Percentiles rank a stretch among this genome's conserved stretches.
Conservation (phyloP, 2,113 vertebrate species). For the Porphyrio hochstetteri region DNA sequence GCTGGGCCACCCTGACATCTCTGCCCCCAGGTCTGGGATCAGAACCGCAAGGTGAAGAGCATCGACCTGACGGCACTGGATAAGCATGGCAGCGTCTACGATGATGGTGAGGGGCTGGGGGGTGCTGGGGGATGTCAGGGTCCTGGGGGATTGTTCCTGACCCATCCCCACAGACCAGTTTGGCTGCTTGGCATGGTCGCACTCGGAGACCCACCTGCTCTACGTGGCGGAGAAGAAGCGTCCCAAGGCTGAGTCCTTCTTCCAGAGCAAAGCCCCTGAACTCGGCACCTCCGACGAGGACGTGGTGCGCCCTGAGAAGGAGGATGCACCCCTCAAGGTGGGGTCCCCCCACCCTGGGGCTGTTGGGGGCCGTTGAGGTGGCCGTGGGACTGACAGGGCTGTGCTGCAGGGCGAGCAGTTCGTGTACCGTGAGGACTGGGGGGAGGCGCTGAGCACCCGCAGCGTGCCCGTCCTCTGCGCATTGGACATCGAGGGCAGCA, state of each 20-base stretch:
- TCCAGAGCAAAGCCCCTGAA: slow-evolving; percentile 79
- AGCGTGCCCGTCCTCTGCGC: slow-evolving; percentile 87
- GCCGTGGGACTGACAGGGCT: not conserved
- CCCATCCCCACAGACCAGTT: slow-evolving; percentile 83
- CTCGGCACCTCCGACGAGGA: slow-evolving; percentile 55
- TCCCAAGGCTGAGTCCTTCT: slow-evolving; percentile 92
- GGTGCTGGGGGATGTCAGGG: not conserved
- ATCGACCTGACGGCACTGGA: slow-evolving; percentile 88
- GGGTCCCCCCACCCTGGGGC: fast-evolving
- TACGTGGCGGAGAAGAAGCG: slow-evolving; percentile 96
- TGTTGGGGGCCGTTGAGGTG: fast-evolving
- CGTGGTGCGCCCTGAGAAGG: slow-evolving; percentile 69
- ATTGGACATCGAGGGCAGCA: slow-evolving; percentile 88
- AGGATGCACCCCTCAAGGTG: slow-evolving; percentile 74
- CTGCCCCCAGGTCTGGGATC: slow-evolving; percentile 88
- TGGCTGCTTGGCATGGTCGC: slow-evolving; percentile 95
- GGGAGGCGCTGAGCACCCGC: slow-evolving; percentile 83
- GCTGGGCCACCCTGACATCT: fast-evolving
- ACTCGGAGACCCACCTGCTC: slow-evolving; percentile 94
- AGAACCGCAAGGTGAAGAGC: slow-evolving; percentile 92
- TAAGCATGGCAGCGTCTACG: slow-evolving; percentile 91
- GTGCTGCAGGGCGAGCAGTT: slow-evolving; percentile 89
- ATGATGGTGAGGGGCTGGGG: slow-evolving; percentile 79
- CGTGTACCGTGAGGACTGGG: slow-evolving; percentile 74
- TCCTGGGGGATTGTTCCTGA: not conserved